A percentile compares a stretch with the other conserved stretches of the same genome.
Evolutionary conservation across 2,113 vertebrate genomes (phyloP).

Genomic region (Cebus imitator): DNA sequence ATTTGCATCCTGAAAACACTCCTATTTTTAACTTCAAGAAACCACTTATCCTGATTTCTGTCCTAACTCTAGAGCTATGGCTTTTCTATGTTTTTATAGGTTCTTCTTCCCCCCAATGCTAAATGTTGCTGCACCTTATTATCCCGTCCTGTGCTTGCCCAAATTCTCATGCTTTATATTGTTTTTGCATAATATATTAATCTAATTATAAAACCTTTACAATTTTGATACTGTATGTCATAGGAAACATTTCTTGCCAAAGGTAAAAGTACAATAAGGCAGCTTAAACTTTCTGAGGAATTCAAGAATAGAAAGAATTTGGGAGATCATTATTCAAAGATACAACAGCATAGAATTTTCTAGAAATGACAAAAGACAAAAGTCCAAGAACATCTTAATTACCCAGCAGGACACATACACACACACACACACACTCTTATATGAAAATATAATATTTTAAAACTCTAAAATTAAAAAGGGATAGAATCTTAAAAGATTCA

Average conservation of each 20-base stretch:
- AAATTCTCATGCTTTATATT: background rate
- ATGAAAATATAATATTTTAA: background rate
- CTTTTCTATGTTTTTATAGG: background rate
- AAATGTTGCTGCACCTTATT: background rate
- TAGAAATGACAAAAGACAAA: background rate
- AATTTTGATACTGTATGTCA: background rate
- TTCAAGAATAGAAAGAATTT: background rate
- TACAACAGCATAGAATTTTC: background rate
- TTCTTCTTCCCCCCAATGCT: background rate
- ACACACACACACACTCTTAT: background rate
- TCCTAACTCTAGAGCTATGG: background rate
- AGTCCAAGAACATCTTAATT: background rate
- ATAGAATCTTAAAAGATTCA: background rate
- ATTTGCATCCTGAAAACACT: background rate
- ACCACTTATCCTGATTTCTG: background rate
- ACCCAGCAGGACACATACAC: background rate
- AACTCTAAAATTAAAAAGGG: background rate
- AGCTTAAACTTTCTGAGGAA: background rate
- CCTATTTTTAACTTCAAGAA: background rate
- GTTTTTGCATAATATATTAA: background rate
- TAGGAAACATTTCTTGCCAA: background rate
- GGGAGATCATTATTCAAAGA: background rate
- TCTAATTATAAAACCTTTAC: background rate
- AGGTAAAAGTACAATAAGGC: background rate
- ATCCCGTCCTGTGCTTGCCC: background rate